Conservation (phyloP, 2,888 invertebrate species). For the Conomelus anceps region DNA sequence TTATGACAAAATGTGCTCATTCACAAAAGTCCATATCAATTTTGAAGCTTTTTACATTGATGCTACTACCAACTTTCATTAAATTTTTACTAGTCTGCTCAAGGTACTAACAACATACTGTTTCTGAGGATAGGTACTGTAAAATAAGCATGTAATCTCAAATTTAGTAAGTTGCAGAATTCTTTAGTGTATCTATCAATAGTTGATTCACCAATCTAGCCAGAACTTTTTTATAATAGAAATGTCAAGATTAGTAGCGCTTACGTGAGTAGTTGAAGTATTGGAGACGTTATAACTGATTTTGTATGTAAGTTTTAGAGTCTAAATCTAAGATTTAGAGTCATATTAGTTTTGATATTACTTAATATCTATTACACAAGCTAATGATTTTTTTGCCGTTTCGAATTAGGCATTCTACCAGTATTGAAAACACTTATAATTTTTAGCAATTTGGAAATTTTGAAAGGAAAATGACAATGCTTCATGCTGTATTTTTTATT, state of each 20-base stretch:
- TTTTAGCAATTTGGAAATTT: too few relatives aligned
- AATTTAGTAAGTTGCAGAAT: background rate
- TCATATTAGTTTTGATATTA: background rate
- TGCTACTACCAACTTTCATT: background rate
- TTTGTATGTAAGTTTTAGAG: background rate
- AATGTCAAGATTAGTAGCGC: background rate
- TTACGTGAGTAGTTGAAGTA: background rate
- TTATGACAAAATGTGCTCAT: background rate
- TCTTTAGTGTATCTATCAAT: background rate
- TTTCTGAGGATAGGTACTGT: background rate
- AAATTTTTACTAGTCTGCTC: background rate
- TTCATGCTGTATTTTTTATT: too few relatives aligned
- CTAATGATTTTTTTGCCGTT: background rate
- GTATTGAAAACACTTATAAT: too few relatives aligned
- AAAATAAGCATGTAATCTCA: background rate
- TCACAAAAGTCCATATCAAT: background rate
- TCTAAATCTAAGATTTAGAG: background rate
- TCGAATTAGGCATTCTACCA: background rate
- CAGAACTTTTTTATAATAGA: background rate
- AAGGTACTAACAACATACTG: background rate
- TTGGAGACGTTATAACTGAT: background rate
- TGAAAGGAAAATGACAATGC: too few relatives aligned
- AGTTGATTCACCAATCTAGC: background rate
- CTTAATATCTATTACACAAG: background rate
- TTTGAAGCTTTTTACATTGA: background rate